Evolutionary conservation across 2,888 invertebrate species (phyloP), one percentile per base, ranked within the genome.

Genomic region (Lasiommata megera): DNA sequence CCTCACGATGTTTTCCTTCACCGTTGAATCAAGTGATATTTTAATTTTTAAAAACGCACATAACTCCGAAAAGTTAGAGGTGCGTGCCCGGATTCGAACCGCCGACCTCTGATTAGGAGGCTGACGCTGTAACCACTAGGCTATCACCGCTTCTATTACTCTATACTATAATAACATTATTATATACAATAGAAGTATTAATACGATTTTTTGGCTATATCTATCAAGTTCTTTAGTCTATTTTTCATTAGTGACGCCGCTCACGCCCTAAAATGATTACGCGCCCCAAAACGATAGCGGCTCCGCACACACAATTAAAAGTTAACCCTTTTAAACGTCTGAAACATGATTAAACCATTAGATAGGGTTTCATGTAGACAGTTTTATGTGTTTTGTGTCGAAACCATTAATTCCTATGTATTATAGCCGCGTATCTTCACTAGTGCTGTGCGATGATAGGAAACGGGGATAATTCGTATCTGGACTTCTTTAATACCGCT

Each of bases 271-370:
- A 61, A 61, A 61, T 60, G 54, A 55, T 40, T 58, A 58, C 51
- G 38, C 56, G 18, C 58, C 59, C 58, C 59, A 50, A 50, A n/a
- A 48, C 60, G 50, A 62, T 64, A 62, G 61, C 58, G 55, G 58
- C 55, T 65, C 44, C 41, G 63, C 60, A 65, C 62, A 67, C 65
- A 64, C 51, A 60, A 61, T 62, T 55, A 62, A 56, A 58, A 63
- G 53, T 53, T 60, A 62, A 61, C 64, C 64, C 60, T 62, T 23
- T 62, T 65, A 57, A 64, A 61, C 40, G 57, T 40, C 58, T 57
- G 59, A 61, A 60, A 52, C 51, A 54, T 34, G 51, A 52, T 55
- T 56, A 60, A 57, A 55, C 29, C 29, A 53, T 38, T 41, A 55
- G 58, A 60, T 62, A 56, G 31, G 38, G 58, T 60, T 56, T 55